These are phyloP conservation scores for Ranitomeya imitator DNA, from an alignment of 2,113 vertebrate species.

Conservation along the genomic window DNA sequence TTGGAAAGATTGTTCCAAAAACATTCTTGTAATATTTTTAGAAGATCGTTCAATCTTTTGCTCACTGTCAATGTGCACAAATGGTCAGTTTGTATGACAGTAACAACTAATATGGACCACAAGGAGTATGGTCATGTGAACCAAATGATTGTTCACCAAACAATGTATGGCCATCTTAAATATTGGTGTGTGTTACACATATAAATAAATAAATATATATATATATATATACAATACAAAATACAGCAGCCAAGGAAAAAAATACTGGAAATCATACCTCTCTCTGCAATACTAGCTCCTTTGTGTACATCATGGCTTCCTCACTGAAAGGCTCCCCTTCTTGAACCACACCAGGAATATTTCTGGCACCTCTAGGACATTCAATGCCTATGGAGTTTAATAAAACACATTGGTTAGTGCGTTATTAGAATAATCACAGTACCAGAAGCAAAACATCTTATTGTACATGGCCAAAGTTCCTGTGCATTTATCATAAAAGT, in stretches of 20 bases:
- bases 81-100: too few relatives aligned
- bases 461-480: not conserved
- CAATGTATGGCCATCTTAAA: too few relatives aligned
- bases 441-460: not conserved
- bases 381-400: slow-evolving; percentile 83
- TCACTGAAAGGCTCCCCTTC: slow-evolving; percentile 95
- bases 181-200: too few relatives aligned
- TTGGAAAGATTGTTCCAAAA: too few relatives aligned
- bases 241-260: not conserved
- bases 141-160: too few relatives aligned
- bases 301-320: slow-evolving; percentile 92
- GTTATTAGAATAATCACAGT: not conserved
- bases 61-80: too few relatives aligned
- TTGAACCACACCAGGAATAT: slow-evolving; percentile 81
- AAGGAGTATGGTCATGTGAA: too few relatives aligned
- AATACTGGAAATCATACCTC: slow-evolving; percentile 80
- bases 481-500: not conserved
- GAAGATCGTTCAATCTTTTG: too few relatives aligned
- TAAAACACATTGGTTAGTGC: slow-evolving; percentile 41
- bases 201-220: too few relatives aligned
- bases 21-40: too few relatives aligned
- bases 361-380: slow-evolving; percentile 90
- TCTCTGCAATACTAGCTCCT: slow-evolving; percentile 93
- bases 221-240: not conserved
- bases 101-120: too few relatives aligned